phyloP scores from a whole-genome alignment of 2,888 invertebrate genomes.

The Aporophyla nigra region DNA sequence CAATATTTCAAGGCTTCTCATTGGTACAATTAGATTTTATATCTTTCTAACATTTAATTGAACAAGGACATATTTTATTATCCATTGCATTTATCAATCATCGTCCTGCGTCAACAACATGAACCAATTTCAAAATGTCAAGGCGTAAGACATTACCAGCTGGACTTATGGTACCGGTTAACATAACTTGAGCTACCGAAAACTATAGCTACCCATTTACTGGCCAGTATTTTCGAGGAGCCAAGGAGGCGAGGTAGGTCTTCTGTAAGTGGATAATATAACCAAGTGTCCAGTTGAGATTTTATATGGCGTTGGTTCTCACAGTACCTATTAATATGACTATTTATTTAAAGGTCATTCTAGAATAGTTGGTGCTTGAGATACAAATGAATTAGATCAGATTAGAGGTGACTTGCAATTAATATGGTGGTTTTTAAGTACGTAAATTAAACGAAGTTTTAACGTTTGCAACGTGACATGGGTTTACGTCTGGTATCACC shows the following conservation, averaged over 20 bases:
- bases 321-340: conserved; percentile 70
- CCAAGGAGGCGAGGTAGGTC: conserved; percentile 35
- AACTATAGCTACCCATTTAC: conserved; percentile 38
- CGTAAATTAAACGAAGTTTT: conserved; percentile 3
- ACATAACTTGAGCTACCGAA: conserved; percentile 68
- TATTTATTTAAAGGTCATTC: conserved; percentile 73
- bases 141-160: conserved; percentile 79
- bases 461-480: background rate
- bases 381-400: conserved; percentile 66
- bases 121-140: conserved; percentile 83
- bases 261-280: conserved; percentile 40
- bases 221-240: background rate
- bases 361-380: conserved; percentile 65
- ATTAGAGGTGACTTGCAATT: conserved; percentile 60
- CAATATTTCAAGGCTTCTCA: conserved; percentile 46
- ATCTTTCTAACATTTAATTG: conserved; percentile 63
- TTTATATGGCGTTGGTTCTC: conserved; percentile 67
- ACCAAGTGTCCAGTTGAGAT: conserved; percentile 61
- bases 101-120: conserved; percentile 68
- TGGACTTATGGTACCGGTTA: conserved; percentile 75
- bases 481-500: conserved; percentile 2
- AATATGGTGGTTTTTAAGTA: conserved; percentile 34
- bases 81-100: conserved; percentile 76
- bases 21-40: conserved; percentile 48
- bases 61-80: conserved; percentile 70